Evolutionary conservation across 2,797 vertebrate species (phyloP), one percentile per base, ranked within the genome.

Genomic region (Sebastes hubbsi): DNA sequence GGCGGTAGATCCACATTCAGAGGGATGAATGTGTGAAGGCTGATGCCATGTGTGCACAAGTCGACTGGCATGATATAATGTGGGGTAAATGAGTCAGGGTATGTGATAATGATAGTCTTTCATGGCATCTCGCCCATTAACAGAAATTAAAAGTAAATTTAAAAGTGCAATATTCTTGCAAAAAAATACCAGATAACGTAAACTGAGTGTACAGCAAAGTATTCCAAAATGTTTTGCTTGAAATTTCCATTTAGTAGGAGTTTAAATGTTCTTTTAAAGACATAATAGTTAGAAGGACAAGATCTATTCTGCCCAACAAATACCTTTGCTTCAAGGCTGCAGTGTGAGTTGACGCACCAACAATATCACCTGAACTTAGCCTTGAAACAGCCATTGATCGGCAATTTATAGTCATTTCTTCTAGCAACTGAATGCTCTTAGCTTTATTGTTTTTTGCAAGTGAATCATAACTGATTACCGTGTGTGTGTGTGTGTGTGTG

Each of bases 1-100:
- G 91, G 93, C 81, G 75, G 46, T 81, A 91, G 27, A 16, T 60
- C 78, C 89, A 18, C 46, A 64, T 29, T 61, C 4, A 80, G 27
- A 64, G 29, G 3, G 52, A 4, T 32, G 25, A 38, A 7, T 52
- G 22, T 22, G 27, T 46, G 18, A 4, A 18, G 6, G 64, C 65
- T 69, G 9, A 2, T 30, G 49, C 25, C 75, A 76, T 70, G 68
- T 62, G 29, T 62, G 29, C 59, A 46, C 64, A 55, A 42, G 64
- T 5, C 22, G 20, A 54, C 32, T 70, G 59, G 69, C 30, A 64
- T 55, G 49, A 58, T 8, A 34, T 60, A 20, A 32, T 49, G 20
- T 6, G 25, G 22, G 58, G 67, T 73, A n/a, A 78, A 81, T 52
- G 56, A 60, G 38, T 38, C 34, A 75, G 36, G 32, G 58, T 13